Evolutionary conservation across 2,797 vertebrate species (phyloP).

Genomic region (Phalanger gymnotis): DNA sequence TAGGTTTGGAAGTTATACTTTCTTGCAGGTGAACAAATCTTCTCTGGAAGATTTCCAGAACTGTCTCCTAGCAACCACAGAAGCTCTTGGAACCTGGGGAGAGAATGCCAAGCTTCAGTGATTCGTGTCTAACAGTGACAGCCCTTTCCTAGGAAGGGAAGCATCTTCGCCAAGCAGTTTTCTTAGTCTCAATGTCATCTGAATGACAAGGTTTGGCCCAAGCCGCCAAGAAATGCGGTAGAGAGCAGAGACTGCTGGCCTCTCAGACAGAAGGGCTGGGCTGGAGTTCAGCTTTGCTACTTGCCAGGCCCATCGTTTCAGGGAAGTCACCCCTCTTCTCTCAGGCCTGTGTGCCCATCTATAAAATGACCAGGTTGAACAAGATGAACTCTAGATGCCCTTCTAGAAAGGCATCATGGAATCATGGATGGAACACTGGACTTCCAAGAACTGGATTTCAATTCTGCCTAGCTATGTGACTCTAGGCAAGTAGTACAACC

Average conservation of each 20-base stretch:
- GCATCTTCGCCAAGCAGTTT: slow-evolving; percentile 14
- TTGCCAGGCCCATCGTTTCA: not conserved
- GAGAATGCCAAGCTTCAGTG: not conserved
- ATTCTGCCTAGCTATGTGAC: not conserved
- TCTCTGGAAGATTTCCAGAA: not conserved
- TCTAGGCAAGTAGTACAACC: not conserved
- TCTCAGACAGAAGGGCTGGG: not conserved
- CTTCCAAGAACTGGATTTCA: not conserved
- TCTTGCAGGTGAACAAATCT: not conserved
- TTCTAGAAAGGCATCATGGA: not conserved
- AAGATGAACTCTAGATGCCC: not conserved
- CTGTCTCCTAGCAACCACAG: slow-evolving; percentile 56
- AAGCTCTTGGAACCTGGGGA: slow-evolving; percentile 25
- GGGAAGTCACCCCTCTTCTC: not conserved
- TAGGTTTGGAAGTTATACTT: not conserved
- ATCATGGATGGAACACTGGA: too few relatives aligned
- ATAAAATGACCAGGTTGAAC: fast-evolving
- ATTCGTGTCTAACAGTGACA: not conserved
- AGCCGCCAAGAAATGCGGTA: not conserved
- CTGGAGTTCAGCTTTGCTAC: not conserved
- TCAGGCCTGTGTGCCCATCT: not conserved
- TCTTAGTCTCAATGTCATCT: not conserved
- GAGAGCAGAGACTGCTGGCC: not conserved
- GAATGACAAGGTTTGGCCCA: not conserved
- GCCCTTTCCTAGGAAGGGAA: not conserved